Conservation (phyloP, 2,888 invertebrate species). For the Eucriotettix oculatus region DNA sequence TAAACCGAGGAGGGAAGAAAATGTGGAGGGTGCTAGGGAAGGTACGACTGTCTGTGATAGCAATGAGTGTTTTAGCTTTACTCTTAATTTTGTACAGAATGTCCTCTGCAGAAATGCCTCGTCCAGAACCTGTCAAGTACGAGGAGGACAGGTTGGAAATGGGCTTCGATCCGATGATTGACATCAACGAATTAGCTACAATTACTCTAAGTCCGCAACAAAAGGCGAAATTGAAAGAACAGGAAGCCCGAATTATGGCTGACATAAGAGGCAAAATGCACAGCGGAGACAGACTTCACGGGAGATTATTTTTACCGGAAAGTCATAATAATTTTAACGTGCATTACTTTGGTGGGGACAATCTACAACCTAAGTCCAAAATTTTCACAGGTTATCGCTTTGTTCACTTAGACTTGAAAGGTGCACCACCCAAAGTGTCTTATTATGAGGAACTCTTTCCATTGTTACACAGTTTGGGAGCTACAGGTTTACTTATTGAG, state of each 20-base stretch:
- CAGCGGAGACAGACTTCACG: constrained; percentile 1
- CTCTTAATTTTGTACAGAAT: constrained; percentile 21
- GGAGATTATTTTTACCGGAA: constrained; percentile 4
- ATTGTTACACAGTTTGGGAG: constrained; percentile 43
- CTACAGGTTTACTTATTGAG: constrained; percentile 61
- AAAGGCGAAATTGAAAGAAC: constrained; percentile 15
- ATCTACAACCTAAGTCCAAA: neutral
- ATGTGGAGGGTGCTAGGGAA: constrained; percentile 4
- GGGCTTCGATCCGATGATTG: constrained; percentile 9
- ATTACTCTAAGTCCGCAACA: constrained; percentile 15
- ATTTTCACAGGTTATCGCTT: constrained; percentile 33
- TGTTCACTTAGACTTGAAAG: constrained; percentile 73
- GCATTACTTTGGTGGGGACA: neutral
- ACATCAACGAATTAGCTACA: constrained; percentile 9
- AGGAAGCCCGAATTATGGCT: constrained; percentile 17
- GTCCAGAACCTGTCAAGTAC: neutral
- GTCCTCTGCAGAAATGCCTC: constrained; percentile 10
- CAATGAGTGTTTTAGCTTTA: constrained; percentile 20
- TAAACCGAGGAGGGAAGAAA: neutral
- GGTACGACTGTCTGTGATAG: constrained; percentile 18
- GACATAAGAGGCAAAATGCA: constrained; percentile 13
- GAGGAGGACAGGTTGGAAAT: constrained; percentile 14
- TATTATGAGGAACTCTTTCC: constrained; percentile 45
- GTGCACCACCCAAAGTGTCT: constrained; percentile 54
- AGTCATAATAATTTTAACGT: neutral